Evolutionary conservation across 2,888 invertebrate genomes (phyloP), one percentile per base, ranked within the genome.

Genomic region (Acleris laterana): DNA sequence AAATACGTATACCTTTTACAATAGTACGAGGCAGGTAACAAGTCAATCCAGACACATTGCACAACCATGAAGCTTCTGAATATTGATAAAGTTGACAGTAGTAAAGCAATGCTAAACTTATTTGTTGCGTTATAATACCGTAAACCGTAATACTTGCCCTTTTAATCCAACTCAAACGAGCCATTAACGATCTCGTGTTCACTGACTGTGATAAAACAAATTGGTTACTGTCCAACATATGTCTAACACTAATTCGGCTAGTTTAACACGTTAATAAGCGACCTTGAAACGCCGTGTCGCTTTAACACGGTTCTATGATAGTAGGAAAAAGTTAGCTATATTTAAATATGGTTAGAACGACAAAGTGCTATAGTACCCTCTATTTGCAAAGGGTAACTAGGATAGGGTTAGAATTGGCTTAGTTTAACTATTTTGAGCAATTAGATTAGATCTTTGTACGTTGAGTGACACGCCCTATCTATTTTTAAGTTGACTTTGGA

Each of bases 141-240:
- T 20, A 1, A n/a, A n/a, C n/a, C n/a, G n/a, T n/a, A n/a, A n/a
- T 1, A 44, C 44, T 46, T 46, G 17, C 46, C 46, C 46, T 16
- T 46, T 38, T 46, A 49, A 46, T 46, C 51, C 7, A 51, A 58
- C 6, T 63, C 22, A 52, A 64, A 64, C 63, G 59, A 64, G 48
- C 48, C 53, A 38, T 44, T 13, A 44, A 61, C 19, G 17, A 22
- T 46, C 56, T 11, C 61, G 52, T 53, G 48, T 20, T 63, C 50
- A 53, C 49, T 25, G 42, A 63, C 22, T 46, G 64, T 64, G 59
- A 49, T 28, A 42, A 17, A 63, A 53, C 63, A 53, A 59, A 68
- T 63, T 68, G 63, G 65, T 53, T 17, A 66, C 61, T 63, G 70
- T 69, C 66, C 68, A 64, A 74, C 80, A 79, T 76, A 79, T 79